Evolutionary conservation across 2,888 invertebrate species (phyloP).

Genomic region (Eupithecia inturbata): DNA sequence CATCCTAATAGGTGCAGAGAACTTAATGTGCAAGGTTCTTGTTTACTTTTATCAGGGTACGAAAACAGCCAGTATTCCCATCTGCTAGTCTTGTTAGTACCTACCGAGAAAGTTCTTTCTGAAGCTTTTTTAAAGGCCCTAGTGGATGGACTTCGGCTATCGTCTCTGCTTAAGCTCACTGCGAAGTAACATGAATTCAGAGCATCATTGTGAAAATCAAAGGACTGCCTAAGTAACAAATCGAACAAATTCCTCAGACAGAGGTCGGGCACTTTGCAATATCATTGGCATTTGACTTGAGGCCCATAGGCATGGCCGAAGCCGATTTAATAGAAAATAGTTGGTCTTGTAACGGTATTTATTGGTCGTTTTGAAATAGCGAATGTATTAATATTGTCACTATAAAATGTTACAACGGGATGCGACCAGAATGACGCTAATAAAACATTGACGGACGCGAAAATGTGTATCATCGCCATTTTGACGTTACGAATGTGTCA

Average conservation of each 20-base stretch:
- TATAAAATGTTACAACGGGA: not conserved
- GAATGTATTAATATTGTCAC: not conserved
- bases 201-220: not conserved
- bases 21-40: not conserved
- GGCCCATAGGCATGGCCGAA: not conserved
- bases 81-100: no score
- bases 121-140: no score
- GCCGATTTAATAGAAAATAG: not conserved
- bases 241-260: not conserved
- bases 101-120: no score
- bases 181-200: not conserved
- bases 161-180: not conserved
- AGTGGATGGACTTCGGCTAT: not conserved
- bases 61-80: no score
- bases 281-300: not conserved
- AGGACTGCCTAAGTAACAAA: not conserved
- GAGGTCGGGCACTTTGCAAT: not conserved
- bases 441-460: not conserved
- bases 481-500: not conserved
- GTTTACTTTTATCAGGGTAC: not conserved
- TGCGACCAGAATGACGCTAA: not conserved
- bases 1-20: not conserved
- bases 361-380: not conserved
- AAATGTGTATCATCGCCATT: constrained; percentile 3
- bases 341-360: not conserved